These are phyloP conservation scores for Drosophila pseudotalamancana DNA, from an alignment of 2,888 invertebrate genomes.

Conservation along the genomic window DNA sequence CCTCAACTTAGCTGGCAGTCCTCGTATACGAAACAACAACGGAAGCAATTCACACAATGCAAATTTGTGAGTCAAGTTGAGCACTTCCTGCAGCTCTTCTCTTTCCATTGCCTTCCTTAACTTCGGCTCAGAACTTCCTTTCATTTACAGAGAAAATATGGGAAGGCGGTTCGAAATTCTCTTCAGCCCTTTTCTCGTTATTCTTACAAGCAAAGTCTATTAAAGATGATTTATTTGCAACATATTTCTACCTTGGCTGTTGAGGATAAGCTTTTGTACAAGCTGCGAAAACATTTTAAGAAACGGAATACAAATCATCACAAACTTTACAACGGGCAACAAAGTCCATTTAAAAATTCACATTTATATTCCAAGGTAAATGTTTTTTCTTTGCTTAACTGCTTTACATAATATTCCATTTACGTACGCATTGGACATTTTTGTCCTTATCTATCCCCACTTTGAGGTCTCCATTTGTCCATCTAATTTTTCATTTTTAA, in stretches of 20 bases:
- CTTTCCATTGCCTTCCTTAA: neutral
- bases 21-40: slow-evolving; percentile 34
- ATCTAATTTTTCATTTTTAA: slow-evolving; percentile 43
- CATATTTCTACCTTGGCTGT: slow-evolving; percentile 13
- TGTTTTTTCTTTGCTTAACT: slow-evolving; percentile 2
- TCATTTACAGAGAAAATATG: slow-evolving; percentile 29
- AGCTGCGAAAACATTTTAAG: slow-evolving; percentile 13
- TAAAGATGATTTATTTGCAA: slow-evolving; percentile 42
- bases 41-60: slow-evolving; percentile 68
- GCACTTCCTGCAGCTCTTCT: slow-evolving; percentile 47
- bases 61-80: slow-evolving; percentile 56
- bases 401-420: slow-evolving; percentile 4
- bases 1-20: slow-evolving; percentile 8
- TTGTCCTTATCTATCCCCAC: neutral
- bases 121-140: slow-evolving; percentile 20
- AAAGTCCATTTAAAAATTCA: slow-evolving; percentile 10
- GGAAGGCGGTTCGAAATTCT: slow-evolving; percentile 20
- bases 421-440: neutral
- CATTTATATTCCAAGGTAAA: neutral
- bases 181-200: slow-evolving; percentile 8
- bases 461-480: slow-evolving; percentile 5
- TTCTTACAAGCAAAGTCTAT: slow-evolving; percentile 31
- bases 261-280: slow-evolving; percentile 20
- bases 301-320: slow-evolving; percentile 35
- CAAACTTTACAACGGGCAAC: slow-evolving; percentile 8